Evolutionary conservation across 2,113 vertebrate species (phyloP).

Genomic region (cattle (Bos taurus)): DNA sequence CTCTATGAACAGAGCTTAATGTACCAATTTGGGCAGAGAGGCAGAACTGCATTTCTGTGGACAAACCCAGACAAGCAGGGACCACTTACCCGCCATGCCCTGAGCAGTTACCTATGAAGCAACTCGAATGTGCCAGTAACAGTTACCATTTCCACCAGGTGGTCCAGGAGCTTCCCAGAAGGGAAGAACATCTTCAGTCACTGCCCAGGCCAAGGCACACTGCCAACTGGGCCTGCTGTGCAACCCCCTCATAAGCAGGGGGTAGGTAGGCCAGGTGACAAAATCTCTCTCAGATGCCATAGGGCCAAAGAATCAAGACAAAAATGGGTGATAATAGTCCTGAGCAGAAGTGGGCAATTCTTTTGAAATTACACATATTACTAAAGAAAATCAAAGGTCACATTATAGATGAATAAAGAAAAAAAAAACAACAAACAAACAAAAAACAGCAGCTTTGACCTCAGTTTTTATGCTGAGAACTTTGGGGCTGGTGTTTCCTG

Average conservation of each 20-base stretch:
- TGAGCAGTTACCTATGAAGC: background rate
- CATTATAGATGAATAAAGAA: background rate
- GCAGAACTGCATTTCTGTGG: background rate
- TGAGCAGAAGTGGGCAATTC: background rate
- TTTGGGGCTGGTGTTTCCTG: background rate
- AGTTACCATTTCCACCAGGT: background rate
- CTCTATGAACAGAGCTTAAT: background rate
- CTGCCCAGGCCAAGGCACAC: background rate
- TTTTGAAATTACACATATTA: background rate
- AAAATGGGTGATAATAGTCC: background rate
- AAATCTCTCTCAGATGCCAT: background rate
- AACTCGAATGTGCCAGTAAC: background rate
- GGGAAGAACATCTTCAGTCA: background rate
- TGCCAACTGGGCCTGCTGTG: background rate
- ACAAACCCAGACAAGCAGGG: background rate
- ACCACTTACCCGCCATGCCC: background rate
- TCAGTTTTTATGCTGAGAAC: background rate
- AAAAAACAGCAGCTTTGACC: background rate
- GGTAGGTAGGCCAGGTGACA: background rate
- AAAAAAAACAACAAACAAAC: too few species aligned
- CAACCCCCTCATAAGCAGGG: accelerated
- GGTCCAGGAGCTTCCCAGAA: background rate
- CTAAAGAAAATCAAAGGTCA: slow-evolving; percentile 26
- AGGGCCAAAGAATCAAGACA: background rate
- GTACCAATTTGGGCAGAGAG: background rate